phyloP scores from a whole-genome alignment of 2,113 vertebrate species.

The Isurus oxyrinchus region DNA sequence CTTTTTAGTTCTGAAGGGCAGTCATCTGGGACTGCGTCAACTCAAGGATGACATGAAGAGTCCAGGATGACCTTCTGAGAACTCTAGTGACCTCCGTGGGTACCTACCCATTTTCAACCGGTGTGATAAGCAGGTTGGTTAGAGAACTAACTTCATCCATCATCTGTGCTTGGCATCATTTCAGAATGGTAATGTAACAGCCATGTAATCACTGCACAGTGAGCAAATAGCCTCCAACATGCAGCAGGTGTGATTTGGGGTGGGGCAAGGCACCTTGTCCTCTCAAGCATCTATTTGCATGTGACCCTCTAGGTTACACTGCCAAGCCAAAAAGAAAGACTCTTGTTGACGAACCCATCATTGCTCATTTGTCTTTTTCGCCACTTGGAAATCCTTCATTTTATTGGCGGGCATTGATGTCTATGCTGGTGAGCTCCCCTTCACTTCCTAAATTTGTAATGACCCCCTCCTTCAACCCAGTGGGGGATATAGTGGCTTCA shows the following conservation, averaged over 20 bases:
- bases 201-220: too few relatives aligned
- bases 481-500: background rate
- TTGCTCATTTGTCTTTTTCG: background rate
- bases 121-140: background rate
- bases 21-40: background rate
- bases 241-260: background rate
- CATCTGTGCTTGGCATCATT: background rate
- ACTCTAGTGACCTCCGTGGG: background rate
- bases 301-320: background rate
- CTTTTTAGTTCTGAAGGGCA: background rate
- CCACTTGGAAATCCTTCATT: background rate
- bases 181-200: background rate
- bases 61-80: background rate
- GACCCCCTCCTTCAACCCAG: too few relatives aligned
- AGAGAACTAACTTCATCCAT: background rate
- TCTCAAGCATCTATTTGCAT: background rate
- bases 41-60: background rate
- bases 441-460: background rate
- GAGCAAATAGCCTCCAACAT: background rate
- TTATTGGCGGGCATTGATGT: background rate
- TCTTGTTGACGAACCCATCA: background rate
- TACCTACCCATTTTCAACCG: background rate
- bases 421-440: background rate
- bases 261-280: background rate
- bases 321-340: background rate